phyloP scores from a whole-genome alignment of 2,797 vertebrate genomes.

The Enteromius unitaeniatus region DNA sequence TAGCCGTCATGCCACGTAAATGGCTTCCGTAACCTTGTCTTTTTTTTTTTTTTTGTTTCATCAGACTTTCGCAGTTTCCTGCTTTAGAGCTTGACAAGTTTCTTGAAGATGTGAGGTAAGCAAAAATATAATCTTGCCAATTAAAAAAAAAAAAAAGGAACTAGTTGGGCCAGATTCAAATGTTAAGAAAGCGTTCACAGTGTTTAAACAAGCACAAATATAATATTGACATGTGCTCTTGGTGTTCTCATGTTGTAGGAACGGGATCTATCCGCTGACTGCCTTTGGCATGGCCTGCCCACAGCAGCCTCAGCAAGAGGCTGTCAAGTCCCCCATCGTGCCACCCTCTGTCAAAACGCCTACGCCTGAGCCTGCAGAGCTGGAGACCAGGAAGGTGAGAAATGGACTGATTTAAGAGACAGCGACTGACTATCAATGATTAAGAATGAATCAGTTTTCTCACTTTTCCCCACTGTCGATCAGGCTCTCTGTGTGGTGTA shows the following conservation, averaged over 20 bases:
- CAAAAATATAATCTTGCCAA: background rate
- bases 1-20: background rate
- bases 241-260: constrained; percentile 74
- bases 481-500: background rate
- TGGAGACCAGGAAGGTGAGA: constrained; percentile 93
- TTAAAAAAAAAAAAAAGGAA: no score
- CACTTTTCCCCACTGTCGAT: background rate
- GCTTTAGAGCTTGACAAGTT: constrained; percentile 97
- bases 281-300: constrained; percentile 93
- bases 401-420: constrained; percentile 6
- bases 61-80: constrained; percentile 94
- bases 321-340: constrained; percentile 93
- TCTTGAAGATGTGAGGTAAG: constrained; percentile 95
- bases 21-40: background rate
- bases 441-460: background rate
- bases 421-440: background rate
- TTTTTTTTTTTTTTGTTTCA: constrained; percentile 13
- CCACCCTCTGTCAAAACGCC: constrained; percentile 95
- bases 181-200: background rate
- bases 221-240: background rate
- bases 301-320: constrained; percentile 94
- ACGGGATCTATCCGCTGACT: constrained; percentile 96
- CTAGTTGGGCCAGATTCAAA: background rate
- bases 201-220: background rate
- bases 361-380: constrained; percentile 94